Base-by-base conservation (phyloP, 2,797 vertebrate genomes). In the Glyptemys insculpta region DNA sequence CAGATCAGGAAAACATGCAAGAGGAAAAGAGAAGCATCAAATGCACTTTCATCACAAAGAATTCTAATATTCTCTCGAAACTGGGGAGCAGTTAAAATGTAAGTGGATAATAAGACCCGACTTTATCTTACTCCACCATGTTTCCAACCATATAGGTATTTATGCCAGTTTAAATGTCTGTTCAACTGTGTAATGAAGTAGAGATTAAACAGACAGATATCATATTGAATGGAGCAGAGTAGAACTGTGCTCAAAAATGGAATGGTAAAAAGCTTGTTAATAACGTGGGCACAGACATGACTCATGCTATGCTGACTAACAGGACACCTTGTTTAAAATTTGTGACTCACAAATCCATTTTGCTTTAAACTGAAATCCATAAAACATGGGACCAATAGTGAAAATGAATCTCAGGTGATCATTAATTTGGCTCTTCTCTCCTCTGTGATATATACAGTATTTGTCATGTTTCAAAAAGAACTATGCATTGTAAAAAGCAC, bases 141-240 rank as follows among this genome's bases (percentile, higher is more conserved):
- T 96, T 96, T 96, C 91, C 91, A 92, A 68, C 84, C 68, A 91
- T 94, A 93, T 5, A 81, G 2, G 34, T 83, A 56, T 84, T 92
- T 91, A 62, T 92, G 62, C 65, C 96, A 97, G 92, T 86, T 95
- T 94, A 98, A 96, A 93, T 85, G 90, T 91, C 78, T 96, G 57
- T 83, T 96, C 83, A 95, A 37, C 68, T 92, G 29, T 92, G 79
- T 88, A 95, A 95, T 93, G 82, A 95, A 96, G 91, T 81, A 79
- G 49, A 86, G 52, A 78, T 79, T 92, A 94, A 87, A 93, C 76
- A 83, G 74, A 94, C 78, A 91, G 37, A 68, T 25, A 85, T 3
- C 5, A 34, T 31, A 85, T 4, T 31, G 56, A 91, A 53, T 31
- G 56, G 83, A 90, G 90, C 78, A 81, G 37, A 92, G 34, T 59